Conservation (phyloP, 2,113 vertebrate genomes). For the Anguilla rostrata region DNA sequence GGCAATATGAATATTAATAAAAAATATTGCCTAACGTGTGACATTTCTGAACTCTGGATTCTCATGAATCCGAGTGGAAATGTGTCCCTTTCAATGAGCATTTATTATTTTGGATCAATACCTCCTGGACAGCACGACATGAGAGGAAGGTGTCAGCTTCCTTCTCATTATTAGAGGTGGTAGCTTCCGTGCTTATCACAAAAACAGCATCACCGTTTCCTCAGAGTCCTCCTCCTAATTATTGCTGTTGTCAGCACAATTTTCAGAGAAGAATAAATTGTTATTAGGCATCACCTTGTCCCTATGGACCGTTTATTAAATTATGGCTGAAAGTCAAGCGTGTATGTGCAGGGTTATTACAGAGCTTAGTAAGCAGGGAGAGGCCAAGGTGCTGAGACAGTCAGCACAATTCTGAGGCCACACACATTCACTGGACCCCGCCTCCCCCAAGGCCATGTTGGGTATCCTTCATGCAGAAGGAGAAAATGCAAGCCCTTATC, state of each 20-base stretch:
- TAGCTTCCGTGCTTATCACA: background rate
- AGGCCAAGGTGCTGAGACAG: constrained; percentile 17
- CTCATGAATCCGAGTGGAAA: background rate
- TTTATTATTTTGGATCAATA: background rate
- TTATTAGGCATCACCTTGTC: constrained; percentile 51
- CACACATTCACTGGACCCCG: constrained; percentile 7
- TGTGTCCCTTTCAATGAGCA: background rate
- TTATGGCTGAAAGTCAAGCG: constrained; percentile 45
- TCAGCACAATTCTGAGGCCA: constrained; percentile 33
- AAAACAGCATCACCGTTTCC: constrained; percentile 31
- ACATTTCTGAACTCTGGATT: background rate
- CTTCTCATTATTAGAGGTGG: background rate
- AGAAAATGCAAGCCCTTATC: background rate
- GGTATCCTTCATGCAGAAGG: background rate
- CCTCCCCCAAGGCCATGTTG: background rate
- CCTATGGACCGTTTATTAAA: constrained; percentile 46
- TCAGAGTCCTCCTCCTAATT: constrained; percentile 37
- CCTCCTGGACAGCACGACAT: too few species aligned
- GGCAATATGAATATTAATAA: too few species aligned
- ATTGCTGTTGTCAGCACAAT: constrained; percentile 42
- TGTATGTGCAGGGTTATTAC: constrained; percentile 11
- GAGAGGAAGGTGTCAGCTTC: background rate
- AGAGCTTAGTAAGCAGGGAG: constrained; percentile 34
- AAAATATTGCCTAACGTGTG: too few species aligned
- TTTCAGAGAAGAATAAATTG: constrained; percentile 41